phyloP scores from a whole-genome alignment of 1,140 invertebrate genomes.

The Ctenoplectra terminalis region DNA sequence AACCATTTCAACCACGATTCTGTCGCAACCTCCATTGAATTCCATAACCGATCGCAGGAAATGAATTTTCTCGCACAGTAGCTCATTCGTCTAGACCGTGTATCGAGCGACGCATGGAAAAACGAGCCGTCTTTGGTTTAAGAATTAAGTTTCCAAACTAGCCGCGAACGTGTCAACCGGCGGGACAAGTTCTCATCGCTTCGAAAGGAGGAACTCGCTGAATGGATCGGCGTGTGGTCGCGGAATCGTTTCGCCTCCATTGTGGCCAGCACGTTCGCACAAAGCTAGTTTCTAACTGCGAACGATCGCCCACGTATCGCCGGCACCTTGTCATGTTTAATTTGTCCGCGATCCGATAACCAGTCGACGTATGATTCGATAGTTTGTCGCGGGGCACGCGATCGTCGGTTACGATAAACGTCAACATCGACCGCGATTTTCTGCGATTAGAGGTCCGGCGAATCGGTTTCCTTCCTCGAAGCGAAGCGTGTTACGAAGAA shows the following conservation, averaged over 20 bases:
- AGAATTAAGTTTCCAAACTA: slow-evolving; percentile 28
- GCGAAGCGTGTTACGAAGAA: background rate
- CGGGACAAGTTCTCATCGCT: slow-evolving; percentile 29
- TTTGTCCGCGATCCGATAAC: slow-evolving; percentile 32
- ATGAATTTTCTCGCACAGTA: background rate
- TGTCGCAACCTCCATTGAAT: no score
- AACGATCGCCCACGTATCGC: slow-evolving; percentile 46
- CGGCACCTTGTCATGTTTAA: slow-evolving; percentile 48
- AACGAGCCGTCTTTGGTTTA: background rate
- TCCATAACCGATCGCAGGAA: background rate
- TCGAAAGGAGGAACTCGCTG: slow-evolving; percentile 16
- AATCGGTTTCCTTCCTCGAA: slow-evolving; percentile 2
- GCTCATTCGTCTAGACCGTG: background rate
- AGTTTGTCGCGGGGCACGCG: slow-evolving; percentile 42
- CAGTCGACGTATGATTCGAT: slow-evolving; percentile 46
- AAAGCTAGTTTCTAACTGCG: slow-evolving; percentile 29
- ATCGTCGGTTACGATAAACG: slow-evolving; percentile 45
- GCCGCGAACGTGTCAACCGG: slow-evolving; percentile 3
- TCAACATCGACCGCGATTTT: slow-evolving; percentile 40
- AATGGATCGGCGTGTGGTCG: slow-evolving; percentile 45
- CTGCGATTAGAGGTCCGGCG: background rate
- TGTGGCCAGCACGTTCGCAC: slow-evolving; percentile 9
- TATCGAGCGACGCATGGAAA: background rate
- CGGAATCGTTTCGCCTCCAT: slow-evolving; percentile 45
- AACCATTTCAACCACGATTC: no score